A percentile compares a stretch with the other conserved stretches of the same genome.
phyloP scores from a whole-genome alignment of 2,888 invertebrate genomes.

The Arrhopalites spinosus region DNA sequence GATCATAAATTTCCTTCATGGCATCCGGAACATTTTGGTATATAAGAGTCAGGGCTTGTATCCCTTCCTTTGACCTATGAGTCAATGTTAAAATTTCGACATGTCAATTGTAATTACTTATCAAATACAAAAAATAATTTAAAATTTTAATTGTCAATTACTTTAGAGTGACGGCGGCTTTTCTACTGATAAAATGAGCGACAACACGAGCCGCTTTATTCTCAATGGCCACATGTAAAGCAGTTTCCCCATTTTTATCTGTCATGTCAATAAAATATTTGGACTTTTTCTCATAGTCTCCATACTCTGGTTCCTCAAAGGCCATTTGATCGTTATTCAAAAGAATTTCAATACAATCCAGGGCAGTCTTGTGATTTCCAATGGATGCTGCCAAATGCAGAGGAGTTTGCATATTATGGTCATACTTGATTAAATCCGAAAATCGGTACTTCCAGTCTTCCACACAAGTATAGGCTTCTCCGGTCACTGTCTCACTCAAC shows the following conservation, averaged over 20 bases:
- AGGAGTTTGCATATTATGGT: not conserved
- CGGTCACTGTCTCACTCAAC: not conserved
- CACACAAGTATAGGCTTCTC: not conserved
- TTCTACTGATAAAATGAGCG: not conserved
- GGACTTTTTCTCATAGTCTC: not conserved
- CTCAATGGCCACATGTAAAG: constrained; percentile 11
- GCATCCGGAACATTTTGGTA: constrained; percentile 21
- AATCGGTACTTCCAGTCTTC: constrained; percentile 13
- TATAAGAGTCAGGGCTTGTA: not conserved
- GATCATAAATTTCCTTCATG: not conserved
- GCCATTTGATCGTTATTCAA: constrained; percentile 6
- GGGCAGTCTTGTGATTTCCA: constrained; percentile 13
- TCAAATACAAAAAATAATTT: too few relatives aligned
- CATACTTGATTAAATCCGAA: not conserved
- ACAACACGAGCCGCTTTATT: constrained; percentile 13
- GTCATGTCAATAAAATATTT: not conserved
- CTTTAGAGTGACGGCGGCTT: not conserved
- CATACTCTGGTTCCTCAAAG: not conserved
- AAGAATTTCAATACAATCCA: constrained; percentile 3
- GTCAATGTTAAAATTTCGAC: too few relatives aligned
- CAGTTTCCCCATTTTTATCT: constrained; percentile 1
- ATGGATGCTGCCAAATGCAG: constrained; percentile 10
- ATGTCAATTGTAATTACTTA: too few relatives aligned
- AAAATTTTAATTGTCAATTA: not conserved
- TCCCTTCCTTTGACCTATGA: constrained; percentile 3